Conservation (phyloP, 1,140 invertebrate species). For the Dryas iulia region DNA sequence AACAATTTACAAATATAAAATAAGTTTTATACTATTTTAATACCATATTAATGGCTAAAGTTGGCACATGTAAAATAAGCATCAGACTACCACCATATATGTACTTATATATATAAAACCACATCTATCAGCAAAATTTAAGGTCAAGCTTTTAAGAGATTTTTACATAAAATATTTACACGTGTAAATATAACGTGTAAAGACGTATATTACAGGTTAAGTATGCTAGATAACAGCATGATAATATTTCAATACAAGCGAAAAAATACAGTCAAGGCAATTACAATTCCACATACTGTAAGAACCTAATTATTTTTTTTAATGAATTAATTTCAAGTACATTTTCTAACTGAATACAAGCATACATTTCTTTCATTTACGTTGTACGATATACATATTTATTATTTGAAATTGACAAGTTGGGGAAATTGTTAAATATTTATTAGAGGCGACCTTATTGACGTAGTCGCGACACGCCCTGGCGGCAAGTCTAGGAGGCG, state of each 20-base stretch:
- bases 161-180: not conserved
- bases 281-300: not conserved
- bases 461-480: not conserved
- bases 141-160: not conserved
- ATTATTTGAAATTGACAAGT: conserved; percentile 42
- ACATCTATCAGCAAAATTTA: not conserved
- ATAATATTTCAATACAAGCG: not conserved
- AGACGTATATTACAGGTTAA: not conserved
- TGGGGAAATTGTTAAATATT: conserved; percentile 54
- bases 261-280: not conserved
- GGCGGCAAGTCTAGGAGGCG: not conserved
- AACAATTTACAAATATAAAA: too few relatives aligned
- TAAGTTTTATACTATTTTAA: too few relatives aligned
- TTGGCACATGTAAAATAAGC: too few relatives aligned
- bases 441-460: conserved; percentile 39
- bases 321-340: not conserved
- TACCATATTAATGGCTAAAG: too few relatives aligned
- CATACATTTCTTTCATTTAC: conserved; percentile 6
- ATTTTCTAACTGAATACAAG: not conserved
- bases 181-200: not conserved
- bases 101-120: not conserved
- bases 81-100: too few relatives aligned
- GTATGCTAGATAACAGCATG: not conserved
- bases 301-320: not conserved
- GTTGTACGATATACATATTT: conserved; percentile 43